Evolutionary conservation across 2,113 vertebrate genomes (phyloP).

Genomic region (Cebus imitator): DNA sequence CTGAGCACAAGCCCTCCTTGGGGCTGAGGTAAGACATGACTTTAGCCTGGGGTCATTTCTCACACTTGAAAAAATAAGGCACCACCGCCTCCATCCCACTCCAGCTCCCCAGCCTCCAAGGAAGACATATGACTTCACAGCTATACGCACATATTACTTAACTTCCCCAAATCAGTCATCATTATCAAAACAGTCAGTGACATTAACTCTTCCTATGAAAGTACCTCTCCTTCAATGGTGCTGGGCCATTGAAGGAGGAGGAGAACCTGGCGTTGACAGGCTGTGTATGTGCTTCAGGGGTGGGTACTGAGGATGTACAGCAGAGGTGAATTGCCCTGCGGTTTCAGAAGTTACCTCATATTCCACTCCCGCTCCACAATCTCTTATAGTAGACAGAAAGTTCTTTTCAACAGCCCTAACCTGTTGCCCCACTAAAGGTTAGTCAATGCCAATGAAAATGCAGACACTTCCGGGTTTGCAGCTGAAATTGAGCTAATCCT

Average conservation of each 20-base stretch:
- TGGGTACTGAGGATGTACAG: not conserved
- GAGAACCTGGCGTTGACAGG: not conserved
- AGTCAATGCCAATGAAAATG: not conserved
- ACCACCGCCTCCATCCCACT: too few species aligned
- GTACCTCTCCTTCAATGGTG: not conserved
- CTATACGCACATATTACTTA: not conserved
- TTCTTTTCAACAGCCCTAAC: not conserved
- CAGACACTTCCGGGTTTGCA: not conserved
- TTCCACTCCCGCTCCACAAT: not conserved
- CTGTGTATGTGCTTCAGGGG: not conserved
- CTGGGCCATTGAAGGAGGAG: not conserved
- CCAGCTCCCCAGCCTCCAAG: not conserved
- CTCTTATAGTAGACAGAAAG: not conserved
- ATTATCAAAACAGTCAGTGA: not conserved
- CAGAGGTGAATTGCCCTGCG: not conserved
- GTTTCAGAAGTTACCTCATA: not conserved
- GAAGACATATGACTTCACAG: not conserved
- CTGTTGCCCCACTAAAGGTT: not conserved
- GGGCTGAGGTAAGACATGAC: not conserved
- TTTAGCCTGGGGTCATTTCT: not conserved
- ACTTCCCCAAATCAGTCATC: not conserved
- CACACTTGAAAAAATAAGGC: not conserved
- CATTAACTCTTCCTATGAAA: not conserved
- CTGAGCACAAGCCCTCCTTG: not conserved
- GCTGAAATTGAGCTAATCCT: not conserved